Conservation (phyloP, 2,888 invertebrate species). For the Scaptomyza tumidula region DNA sequence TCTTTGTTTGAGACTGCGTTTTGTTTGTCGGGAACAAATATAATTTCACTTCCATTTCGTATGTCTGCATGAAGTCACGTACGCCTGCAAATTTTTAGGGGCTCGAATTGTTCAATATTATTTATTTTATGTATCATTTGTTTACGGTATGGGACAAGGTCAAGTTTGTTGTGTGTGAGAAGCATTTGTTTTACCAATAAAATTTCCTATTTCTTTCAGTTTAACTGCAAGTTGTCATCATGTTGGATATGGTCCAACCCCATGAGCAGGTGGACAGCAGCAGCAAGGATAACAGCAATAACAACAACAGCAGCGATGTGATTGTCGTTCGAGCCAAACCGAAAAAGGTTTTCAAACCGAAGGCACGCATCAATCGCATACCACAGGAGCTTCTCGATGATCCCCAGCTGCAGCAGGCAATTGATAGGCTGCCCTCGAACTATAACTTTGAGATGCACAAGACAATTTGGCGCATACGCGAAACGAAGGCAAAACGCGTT, state of each 20-base stretch:
- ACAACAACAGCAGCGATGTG: constrained; percentile 61
- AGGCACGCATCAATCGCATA: constrained; percentile 90
- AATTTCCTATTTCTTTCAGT: constrained; percentile 13
- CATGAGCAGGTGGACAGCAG: constrained; percentile 34
- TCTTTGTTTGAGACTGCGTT: background rate
- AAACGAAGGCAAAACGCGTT: constrained; percentile 93
- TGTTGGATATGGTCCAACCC: constrained; percentile 79
- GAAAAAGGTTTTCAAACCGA: constrained; percentile 91
- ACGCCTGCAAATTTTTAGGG: constrained; percentile 13
- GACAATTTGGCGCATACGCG: constrained; percentile 97
- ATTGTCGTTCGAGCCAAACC: constrained; percentile 92
- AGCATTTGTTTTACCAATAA: too few relatives aligned
- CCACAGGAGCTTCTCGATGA: constrained; percentile 92
- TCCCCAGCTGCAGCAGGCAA: constrained; percentile 89
- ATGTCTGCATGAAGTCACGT: constrained; percentile 47
- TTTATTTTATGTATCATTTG: background rate
- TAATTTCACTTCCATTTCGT: constrained; percentile 14
- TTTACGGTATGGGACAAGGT: constrained; percentile 13
- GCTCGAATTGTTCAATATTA: background rate
- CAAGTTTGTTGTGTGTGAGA: constrained; percentile 13
- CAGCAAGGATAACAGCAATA: constrained; percentile 17
- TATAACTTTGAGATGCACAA: constrained; percentile 99
- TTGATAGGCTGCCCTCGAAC: constrained; percentile 92
- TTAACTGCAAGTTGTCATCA: constrained; percentile 35
- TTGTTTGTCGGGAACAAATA: background rate